Evolutionary conservation across 2,888 invertebrate species (phyloP), one percentile per base, ranked within the genome.

Genomic region (Elegia similella): DNA sequence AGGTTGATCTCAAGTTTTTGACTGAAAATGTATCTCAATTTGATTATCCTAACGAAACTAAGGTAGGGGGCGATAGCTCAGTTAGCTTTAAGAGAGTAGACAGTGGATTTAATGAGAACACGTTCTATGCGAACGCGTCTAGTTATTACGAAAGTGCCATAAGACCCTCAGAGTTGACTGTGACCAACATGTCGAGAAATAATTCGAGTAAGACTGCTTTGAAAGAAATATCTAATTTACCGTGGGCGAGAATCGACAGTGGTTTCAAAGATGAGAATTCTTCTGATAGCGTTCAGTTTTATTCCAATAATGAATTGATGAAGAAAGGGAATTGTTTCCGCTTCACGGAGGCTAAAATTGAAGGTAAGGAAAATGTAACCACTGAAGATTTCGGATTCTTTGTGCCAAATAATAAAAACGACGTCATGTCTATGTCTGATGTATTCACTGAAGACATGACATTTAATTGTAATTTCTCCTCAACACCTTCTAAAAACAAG

Each of bases 91-190:
- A 87, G 69, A 80, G 81, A 74, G 69, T 86, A 13, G 88, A 89
- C 59, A 92, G 91, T 62, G 92, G 91, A 8, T 90, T 85, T 60
- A 88, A 86, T 59, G 92, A 92, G 58, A 85, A 88, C 52, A 88
- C 88, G 6, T 88, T 87, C 59, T 88, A 82, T 68, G 74, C 76
- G 7, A 87, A 86, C 64, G 85, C 84, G 43, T 88, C 88, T 67
- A 89, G 90, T 78, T 89, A 89, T 64, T 90, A 90, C 58, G 88
- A 89, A 72, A 88, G 90, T 83, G 88, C 89, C 81, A 90, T 90
- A 85, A 89, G 88, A 73, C 88, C 88, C 38, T 89, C 89, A n/a
- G 90, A 89, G 69, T 65, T 90, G 63, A 90, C 89, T 23, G 80
- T 88, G 47, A 86, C 87, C 29, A 80, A 81, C 62, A 55, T 74